Conservation (phyloP, 2,797 vertebrate genomes). For the Chrysocyon brachyurus region DNA sequence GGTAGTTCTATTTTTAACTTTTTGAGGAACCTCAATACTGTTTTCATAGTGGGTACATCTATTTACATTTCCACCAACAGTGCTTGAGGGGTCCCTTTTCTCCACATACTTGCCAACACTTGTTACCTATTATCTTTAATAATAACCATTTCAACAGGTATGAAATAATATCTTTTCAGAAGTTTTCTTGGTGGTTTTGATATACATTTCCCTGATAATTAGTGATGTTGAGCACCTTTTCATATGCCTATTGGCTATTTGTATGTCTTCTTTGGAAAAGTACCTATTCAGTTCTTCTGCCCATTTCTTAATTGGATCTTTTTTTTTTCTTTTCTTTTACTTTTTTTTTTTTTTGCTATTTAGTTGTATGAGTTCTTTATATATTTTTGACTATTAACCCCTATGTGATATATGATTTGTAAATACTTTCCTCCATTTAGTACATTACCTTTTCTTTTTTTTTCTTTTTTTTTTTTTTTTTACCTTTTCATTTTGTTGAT, state of each 20-base stretch:
- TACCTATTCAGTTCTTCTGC: background rate
- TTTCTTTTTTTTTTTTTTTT: background rate
- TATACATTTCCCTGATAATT: background rate
- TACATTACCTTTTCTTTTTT: background rate
- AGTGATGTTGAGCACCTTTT: background rate
- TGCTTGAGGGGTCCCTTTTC: background rate
- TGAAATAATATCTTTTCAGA: background rate
- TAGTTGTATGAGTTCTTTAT: background rate
- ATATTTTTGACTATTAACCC: background rate
- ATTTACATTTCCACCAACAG: background rate
- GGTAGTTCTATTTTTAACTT: background rate
- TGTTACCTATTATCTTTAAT: background rate
- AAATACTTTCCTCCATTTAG: background rate
- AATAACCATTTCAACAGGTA: background rate
- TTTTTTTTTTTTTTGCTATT: background rate
- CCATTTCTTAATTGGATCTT: background rate
- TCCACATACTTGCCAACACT: background rate
- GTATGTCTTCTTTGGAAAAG: background rate
- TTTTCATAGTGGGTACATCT: background rate
- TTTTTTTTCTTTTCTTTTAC: background rate
- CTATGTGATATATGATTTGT: background rate
- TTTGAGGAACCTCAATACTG: background rate
- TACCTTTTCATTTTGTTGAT: background rate
- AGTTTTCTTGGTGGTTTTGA: background rate
- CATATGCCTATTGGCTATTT: background rate